These are phyloP conservation scores for Epinephelus lanceolatus DNA, from an alignment of 2,113 vertebrate genomes.

Conservation along the genomic window DNA sequence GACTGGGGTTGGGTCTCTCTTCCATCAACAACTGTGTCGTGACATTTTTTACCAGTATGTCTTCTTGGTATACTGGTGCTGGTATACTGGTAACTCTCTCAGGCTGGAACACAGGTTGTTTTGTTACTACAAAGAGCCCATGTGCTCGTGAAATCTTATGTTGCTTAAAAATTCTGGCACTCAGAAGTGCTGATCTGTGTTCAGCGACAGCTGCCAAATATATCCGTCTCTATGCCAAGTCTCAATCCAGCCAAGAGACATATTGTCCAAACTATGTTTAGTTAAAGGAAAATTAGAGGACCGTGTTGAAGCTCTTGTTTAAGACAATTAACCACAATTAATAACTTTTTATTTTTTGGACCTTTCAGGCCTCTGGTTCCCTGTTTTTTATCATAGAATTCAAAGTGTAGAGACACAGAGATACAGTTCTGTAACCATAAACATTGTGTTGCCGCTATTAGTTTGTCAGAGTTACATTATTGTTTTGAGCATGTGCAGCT, in stretches of 20 bases:
- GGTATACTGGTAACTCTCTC: background rate
- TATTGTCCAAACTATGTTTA: conserved; percentile 19
- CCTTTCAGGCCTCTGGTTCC: background rate
- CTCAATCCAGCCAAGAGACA: conserved; percentile 29
- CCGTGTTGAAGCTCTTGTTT: background rate
- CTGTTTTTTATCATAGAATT: background rate
- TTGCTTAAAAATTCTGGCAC: conserved; percentile 26
- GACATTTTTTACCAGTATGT: background rate
- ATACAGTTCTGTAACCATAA: background rate
- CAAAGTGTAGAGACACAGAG: background rate
- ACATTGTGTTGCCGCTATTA: background rate
- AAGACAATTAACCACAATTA: background rate
- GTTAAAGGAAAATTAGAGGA: conserved; percentile 19
- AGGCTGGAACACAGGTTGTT: background rate
- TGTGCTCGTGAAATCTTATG: conserved; percentile 17
- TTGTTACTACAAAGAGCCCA: background rate
- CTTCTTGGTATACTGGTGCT: background rate
- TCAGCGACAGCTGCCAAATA: conserved; percentile 41
- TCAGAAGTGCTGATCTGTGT: conserved; percentile 30
- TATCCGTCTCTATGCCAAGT: conserved; percentile 14
- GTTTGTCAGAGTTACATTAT: background rate
- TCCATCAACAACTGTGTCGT: conserved; percentile 34
- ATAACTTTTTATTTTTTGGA: background rate
- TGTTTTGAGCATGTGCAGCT: background rate
- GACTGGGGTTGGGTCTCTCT: conserved; percentile 5